Percentiles rank a stretch among this genome's conserved stretches.
These are phyloP conservation scores for Aspidiotus destructor DNA, from an alignment of 2,888 invertebrate genomes.

Conservation along the genomic window DNA sequence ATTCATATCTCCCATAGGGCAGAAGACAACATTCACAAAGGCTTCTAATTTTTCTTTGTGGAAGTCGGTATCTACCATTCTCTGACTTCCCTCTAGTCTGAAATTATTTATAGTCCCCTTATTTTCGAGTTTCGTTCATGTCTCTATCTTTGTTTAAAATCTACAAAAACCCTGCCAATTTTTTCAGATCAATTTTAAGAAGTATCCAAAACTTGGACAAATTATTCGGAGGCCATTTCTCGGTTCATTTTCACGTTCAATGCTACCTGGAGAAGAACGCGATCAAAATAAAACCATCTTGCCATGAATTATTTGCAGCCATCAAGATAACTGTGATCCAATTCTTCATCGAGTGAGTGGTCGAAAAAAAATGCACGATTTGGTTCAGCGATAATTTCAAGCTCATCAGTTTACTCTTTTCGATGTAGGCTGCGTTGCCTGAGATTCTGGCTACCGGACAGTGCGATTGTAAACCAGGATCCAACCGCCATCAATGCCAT, in stretches of 20 bases:
- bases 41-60: no score
- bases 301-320: constrained; percentile 14
- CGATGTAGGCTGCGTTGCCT: background rate
- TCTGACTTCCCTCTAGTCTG: no score
- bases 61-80: no score
- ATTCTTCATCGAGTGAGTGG: constrained; percentile 8
- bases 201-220: constrained; percentile 10
- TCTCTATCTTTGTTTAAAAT: no score
- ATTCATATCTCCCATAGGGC: no score
- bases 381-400: no score
- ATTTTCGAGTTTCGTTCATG: no score
- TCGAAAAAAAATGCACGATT: background rate
- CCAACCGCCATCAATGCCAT: background rate
- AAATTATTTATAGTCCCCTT: no score
- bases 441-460: constrained; percentile 10
- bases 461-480: constrained; percentile 4
- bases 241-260: constrained; percentile 5
- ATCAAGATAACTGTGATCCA: constrained; percentile 16
- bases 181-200: constrained; percentile 16
- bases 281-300: constrained; percentile 11
- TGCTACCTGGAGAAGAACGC: constrained; percentile 11
- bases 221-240: constrained; percentile 5
- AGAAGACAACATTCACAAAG: no score
- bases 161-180: no score
- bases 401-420: no score